Base-by-base conservation (phyloP, 2,888 invertebrate genomes). In the Acanthosepion lycidas region DNA sequence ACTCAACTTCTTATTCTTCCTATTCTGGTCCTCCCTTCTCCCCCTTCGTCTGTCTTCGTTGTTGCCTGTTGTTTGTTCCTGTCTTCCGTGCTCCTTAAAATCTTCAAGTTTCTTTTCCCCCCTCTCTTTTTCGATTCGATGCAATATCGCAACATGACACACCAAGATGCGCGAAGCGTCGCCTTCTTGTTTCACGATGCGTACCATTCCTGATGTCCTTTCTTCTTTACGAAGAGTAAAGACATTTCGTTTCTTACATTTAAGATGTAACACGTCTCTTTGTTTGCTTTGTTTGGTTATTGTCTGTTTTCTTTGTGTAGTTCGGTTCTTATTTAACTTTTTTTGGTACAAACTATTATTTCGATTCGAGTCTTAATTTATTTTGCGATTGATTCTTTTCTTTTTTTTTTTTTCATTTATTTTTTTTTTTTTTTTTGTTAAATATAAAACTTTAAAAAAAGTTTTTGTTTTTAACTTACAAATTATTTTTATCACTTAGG, bases 51-150 rank as follows among this genome's bases (percentile, higher is more conserved):
- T 33, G n/a, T 78, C 78, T 78, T 78, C n/a, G n/a, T 78, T 78
- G 78, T 78, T 78, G n/a, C 78, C 78, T 78, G n/a, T 33, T n/a
- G 78, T 78, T 78, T 78, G 78, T 78, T 78, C 78, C 78, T 78
- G 78, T 33, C 78, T 78, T 78, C 78, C 78, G 78, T 78, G 78
- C 78, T 78, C 78, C 78, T 78, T 78, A 78, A 78, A 78, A 78
- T 78, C 78, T 15, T 78, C 12, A 59, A 59, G 59, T 59, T 59
- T 59, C 59, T 59, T n/a, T 78, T n/a, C n/a, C 78, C n/a, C 64
- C 5, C 2, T 33, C 33, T 12, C 78, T 12, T 4, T 78, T 33
- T 78, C 33, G n/a, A 59, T 59, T 59, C 59, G 59, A 59, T 6
- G 59, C 59, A 20, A 59, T 59, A 20, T 59, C 23, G 23, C 59